Conservation (phyloP, 1,140 invertebrate genomes). For the Monochamus saltuarius region DNA sequence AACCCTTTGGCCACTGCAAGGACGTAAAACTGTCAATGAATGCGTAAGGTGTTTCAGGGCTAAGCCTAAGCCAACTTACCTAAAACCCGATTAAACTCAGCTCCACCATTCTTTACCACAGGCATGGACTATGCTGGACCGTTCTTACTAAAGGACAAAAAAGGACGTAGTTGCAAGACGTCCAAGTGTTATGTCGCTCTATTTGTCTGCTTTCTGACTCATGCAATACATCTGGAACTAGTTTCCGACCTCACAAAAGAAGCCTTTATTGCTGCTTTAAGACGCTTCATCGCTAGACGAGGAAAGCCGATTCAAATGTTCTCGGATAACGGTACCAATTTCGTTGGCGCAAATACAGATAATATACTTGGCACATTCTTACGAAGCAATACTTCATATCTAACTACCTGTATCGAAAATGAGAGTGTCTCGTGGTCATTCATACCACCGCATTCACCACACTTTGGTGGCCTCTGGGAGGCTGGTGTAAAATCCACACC, state of each 20-base stretch:
- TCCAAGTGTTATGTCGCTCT: conserved; percentile 37
- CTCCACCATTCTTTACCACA: conserved; percentile 37
- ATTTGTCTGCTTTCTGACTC: conserved; percentile 40
- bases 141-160: conserved; percentile 32
- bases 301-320: conserved; percentile 36
- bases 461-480: conserved; percentile 54
- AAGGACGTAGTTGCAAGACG: conserved; percentile 25
- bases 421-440: conserved; percentile 18
- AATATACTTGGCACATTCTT: neutral
- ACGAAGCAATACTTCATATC: neutral
- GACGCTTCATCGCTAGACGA: conserved; percentile 40
- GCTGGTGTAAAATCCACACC: too few relatives aligned
- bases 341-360: conserved; percentile 18
- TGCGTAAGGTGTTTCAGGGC: conserved; percentile 24
- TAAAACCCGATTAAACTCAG: conserved; percentile 31
- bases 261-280: conserved; percentile 38
- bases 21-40: conserved; percentile 20
- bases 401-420: neutral
- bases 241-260: conserved; percentile 26
- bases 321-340: conserved; percentile 33
- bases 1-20: conserved; percentile 13
- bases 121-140: conserved; percentile 47
- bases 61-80: conserved; percentile 38
- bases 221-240: conserved; percentile 48
- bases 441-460: conserved; percentile 46